Conservation (phyloP, 2,888 invertebrate species). For the Uloborus plumipes region DNA sequence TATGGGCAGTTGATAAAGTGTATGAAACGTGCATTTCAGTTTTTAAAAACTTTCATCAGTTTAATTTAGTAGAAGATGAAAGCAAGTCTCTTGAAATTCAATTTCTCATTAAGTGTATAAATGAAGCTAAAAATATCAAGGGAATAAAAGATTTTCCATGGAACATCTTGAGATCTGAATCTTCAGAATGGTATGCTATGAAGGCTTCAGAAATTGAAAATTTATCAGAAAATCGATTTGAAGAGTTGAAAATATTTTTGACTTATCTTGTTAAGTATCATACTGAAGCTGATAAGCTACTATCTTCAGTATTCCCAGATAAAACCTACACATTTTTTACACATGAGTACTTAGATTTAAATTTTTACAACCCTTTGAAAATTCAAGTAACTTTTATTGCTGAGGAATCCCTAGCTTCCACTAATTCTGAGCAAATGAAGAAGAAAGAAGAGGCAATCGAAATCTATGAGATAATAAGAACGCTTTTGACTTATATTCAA, state of each 20-base stretch:
- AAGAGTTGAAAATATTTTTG: slow-evolving; percentile 2
- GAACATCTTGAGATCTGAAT: slow-evolving; percentile 22
- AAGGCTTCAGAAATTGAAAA: slow-evolving; percentile 11
- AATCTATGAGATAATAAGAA: slow-evolving; percentile 14
- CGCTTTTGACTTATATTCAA: background rate
- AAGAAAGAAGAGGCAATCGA: slow-evolving; percentile 23
- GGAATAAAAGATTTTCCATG: slow-evolving; percentile 9
- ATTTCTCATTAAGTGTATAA: slow-evolving; percentile 18
- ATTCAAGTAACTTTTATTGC: slow-evolving; percentile 4
- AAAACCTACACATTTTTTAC: slow-evolving; percentile 15
- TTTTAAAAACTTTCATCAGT: slow-evolving; percentile 18
- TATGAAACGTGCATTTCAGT: background rate
- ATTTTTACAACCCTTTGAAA: slow-evolving; percentile 9
- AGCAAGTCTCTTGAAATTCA: slow-evolving; percentile 13
- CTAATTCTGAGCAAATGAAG: background rate
- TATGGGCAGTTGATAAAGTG: slow-evolving; percentile 5
- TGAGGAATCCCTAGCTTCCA: slow-evolving; percentile 3
- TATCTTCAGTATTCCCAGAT: slow-evolving; percentile 21
- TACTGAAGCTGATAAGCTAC: slow-evolving; percentile 10
- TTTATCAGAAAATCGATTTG: background rate
- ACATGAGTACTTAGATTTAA: slow-evolving; percentile 9
- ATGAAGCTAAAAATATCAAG: slow-evolving; percentile 1
- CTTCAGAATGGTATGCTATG: background rate
- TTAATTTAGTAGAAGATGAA: slow-evolving; percentile 12
- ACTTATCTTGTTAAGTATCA: slow-evolving; percentile 7